A percentile compares a stretch with the other conserved stretches of the same genome.
phyloP scores from a whole-genome alignment of 2,113 vertebrate genomes.

The Rafetus swinhoei region DNA sequence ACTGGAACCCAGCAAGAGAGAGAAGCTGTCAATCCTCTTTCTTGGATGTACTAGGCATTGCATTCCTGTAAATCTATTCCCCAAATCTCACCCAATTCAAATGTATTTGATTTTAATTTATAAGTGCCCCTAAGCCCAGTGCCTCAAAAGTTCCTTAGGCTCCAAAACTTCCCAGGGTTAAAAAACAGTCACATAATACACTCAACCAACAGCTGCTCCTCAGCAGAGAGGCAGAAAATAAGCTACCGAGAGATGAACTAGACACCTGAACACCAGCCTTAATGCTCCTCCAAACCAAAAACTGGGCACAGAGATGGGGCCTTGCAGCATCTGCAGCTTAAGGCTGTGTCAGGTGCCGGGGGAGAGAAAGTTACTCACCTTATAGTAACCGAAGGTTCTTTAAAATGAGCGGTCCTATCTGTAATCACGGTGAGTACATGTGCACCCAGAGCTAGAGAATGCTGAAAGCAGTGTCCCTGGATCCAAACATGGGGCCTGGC shows the following conservation, averaged over 20 bases:
- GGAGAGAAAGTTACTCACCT: neutral
- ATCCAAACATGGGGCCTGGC: no score
- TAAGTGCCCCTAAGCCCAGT: no score
- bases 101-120: no score
- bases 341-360: neutral
- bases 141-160: no score
- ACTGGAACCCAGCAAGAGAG: neutral
- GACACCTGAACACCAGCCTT: neutral
- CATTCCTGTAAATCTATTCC: neutral
- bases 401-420: no score
- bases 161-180: neutral
- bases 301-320: no score
- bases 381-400: no score
- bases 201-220: neutral
- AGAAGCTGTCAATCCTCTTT: neutral
- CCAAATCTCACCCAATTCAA: neutral
- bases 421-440: no score
- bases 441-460: no score
- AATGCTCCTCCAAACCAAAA: no score
- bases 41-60: neutral
- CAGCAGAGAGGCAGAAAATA: neutral
- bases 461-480: no score
- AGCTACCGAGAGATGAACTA: neutral
- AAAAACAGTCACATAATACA: neutral
- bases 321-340: neutral